Evolutionary conservation across 2,888 invertebrate species (phyloP).

Genomic region (Metallyticus violacea): DNA sequence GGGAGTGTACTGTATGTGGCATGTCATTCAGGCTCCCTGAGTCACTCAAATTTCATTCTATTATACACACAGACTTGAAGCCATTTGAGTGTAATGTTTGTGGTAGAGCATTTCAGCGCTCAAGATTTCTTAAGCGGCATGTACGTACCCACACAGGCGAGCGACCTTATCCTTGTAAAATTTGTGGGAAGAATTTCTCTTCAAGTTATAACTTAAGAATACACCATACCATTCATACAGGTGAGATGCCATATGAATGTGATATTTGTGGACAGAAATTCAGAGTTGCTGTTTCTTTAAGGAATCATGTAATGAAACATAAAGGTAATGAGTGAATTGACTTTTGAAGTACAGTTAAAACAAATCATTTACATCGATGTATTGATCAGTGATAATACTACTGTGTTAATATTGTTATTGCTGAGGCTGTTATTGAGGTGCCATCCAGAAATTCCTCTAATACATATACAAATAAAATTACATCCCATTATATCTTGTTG

Average conservation of each 20-base stretch:
- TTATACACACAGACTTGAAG: background rate
- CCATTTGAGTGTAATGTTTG: background rate
- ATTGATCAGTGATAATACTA: no score
- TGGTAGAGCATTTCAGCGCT: background rate
- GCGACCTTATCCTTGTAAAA: background rate
- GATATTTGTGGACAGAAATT: background rate
- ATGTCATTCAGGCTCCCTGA: background rate
- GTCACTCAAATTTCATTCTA: background rate
- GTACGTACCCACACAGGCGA: background rate
- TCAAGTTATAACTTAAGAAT: background rate
- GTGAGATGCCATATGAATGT: background rate
- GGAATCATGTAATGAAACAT: background rate
- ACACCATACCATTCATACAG: background rate
- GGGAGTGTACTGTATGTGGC: background rate
- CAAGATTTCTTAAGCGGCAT: background rate
- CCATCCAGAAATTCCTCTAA: no score
- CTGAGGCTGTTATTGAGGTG: no score
- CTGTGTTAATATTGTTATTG: no score
- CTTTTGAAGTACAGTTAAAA: no score
- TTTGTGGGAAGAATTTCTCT: background rate
- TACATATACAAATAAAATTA: no score
- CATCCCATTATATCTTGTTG: no score
- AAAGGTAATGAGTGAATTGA: no score
- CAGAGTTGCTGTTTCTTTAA: background rate
- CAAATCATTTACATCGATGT: no score